Conservation (phyloP, 2,113 vertebrate species). For the Cervus canadensis region DNA sequence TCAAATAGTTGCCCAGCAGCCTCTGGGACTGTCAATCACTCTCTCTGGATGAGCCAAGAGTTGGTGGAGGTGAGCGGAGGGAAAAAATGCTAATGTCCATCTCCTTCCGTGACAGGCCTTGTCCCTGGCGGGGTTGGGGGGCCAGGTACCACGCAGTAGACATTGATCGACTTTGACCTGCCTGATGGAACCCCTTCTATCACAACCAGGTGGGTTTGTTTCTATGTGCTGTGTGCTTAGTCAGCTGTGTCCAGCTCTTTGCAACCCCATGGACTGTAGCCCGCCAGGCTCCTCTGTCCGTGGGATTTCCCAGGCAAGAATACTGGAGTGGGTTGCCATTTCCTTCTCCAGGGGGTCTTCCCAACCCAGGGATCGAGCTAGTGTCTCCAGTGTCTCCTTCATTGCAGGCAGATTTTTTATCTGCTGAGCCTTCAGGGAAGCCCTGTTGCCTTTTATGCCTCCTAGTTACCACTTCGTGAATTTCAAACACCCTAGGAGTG, state of each 20-base stretch:
- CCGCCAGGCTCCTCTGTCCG: not conserved
- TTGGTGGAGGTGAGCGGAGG: not conserved
- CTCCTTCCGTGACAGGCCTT: not conserved
- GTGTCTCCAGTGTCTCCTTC: not conserved
- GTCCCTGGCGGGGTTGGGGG: not conserved
- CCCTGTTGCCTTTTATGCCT: not conserved
- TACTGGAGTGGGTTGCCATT: not conserved
- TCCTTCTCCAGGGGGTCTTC: not conserved
- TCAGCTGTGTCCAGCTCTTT: not conserved
- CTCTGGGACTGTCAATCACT: slow-evolving; percentile 67
- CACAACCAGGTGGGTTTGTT: not conserved
- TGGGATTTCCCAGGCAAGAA: not conserved
- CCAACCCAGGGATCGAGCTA: not conserved
- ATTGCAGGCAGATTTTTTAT: not conserved
- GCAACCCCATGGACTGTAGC: not conserved
- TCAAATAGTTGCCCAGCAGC: slow-evolving; percentile 38
- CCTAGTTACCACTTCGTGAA: not conserved
- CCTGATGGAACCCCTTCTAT: not conserved
- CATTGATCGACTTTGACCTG: not conserved
- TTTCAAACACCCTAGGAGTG: not conserved
- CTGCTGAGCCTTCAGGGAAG: not conserved
- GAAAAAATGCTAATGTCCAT: not conserved
- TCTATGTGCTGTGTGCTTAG: not conserved
- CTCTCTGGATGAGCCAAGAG: slow-evolving; percentile 24
- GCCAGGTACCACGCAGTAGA: not conserved